A percentile compares a stretch with the other conserved stretches of the same genome.
phyloP scores from a whole-genome alignment of 2,113 vertebrate species.

The Neodontobutis hainanensis region DNA sequence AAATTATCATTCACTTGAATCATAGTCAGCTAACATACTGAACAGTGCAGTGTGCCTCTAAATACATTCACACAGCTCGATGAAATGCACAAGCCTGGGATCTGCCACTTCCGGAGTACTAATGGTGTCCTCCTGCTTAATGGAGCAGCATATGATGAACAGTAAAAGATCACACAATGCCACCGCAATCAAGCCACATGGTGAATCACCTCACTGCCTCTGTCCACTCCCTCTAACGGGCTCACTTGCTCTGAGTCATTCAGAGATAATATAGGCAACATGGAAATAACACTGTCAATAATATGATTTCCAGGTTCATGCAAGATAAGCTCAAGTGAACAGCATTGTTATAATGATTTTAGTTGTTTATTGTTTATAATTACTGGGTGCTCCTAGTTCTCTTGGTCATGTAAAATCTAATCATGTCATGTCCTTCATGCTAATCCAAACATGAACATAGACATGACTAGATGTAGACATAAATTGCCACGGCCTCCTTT shows the following conservation, averaged over 20 bases:
- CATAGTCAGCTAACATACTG: not conserved
- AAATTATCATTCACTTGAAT: not conserved
- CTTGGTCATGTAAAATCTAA: too few species aligned
- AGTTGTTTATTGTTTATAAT: too few species aligned
- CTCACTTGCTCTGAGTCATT: conserved; percentile 39
- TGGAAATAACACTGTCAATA: too few species aligned
- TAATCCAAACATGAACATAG: too few species aligned
- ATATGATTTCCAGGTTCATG: too few species aligned
- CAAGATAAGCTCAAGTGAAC: too few species aligned
- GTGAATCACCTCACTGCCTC: conserved; percentile 41
- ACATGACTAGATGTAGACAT: too few species aligned
- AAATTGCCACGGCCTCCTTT: too few species aligned
- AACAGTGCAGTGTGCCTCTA: not conserved
- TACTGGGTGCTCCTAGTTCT: too few species aligned
- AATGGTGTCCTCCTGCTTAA: conserved; percentile 51
- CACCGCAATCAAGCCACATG: conserved; percentile 20
- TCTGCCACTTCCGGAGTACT: conserved; percentile 22
- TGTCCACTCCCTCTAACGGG: conserved; percentile 27
- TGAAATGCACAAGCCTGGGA: not conserved
- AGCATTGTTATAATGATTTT: too few species aligned
- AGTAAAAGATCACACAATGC: conserved; percentile 26
- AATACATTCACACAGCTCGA: not conserved
- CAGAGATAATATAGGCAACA: conserved; percentile 39
- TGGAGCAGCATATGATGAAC: conserved; percentile 40
- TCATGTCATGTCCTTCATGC: too few species aligned